Percentiles rank a stretch among this genome's conserved stretches.
phyloP scores from a whole-genome alignment of 2,797 vertebrate genomes.

The Prunella strophiata region DNA sequence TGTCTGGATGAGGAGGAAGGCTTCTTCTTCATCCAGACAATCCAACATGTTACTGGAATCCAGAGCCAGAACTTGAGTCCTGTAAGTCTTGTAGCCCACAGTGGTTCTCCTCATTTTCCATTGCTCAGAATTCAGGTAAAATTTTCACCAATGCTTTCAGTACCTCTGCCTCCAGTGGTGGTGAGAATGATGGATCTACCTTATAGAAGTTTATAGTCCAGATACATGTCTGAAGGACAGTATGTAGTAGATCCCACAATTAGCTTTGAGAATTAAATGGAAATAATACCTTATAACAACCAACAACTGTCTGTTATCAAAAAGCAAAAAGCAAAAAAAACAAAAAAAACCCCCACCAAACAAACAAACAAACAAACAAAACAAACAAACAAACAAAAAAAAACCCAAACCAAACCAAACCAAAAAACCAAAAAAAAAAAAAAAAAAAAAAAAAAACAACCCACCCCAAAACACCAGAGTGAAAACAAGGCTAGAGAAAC shows the following conservation, averaged over 20 bases:
- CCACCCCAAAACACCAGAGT: too few relatives aligned
- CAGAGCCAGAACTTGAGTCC: background rate
- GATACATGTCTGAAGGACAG: background rate
- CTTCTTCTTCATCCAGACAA: background rate
- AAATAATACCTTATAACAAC: background rate
- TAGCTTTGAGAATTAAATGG: background rate
- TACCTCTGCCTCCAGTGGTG: background rate
- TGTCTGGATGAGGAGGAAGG: background rate
- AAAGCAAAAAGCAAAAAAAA: fast-evolving
- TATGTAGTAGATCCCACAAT: background rate
- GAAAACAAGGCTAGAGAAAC: background rate
- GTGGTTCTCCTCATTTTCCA: background rate
- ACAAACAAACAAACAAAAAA: too few relatives aligned
- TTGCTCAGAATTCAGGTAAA: background rate
- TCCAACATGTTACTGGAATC: background rate
- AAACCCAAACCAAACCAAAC: too few relatives aligned
- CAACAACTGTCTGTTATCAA: background rate
- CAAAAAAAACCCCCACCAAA: too few relatives aligned
- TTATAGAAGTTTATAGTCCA: background rate
- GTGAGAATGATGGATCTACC: background rate
- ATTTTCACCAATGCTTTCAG: background rate
- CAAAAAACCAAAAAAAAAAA: too few relatives aligned
- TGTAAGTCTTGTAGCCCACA: background rate
- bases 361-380: too few relatives aligned
- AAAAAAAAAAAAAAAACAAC: too few relatives aligned